Conservation (phyloP, 2,113 vertebrate genomes). For the Petrocephalus zakoni region DNA sequence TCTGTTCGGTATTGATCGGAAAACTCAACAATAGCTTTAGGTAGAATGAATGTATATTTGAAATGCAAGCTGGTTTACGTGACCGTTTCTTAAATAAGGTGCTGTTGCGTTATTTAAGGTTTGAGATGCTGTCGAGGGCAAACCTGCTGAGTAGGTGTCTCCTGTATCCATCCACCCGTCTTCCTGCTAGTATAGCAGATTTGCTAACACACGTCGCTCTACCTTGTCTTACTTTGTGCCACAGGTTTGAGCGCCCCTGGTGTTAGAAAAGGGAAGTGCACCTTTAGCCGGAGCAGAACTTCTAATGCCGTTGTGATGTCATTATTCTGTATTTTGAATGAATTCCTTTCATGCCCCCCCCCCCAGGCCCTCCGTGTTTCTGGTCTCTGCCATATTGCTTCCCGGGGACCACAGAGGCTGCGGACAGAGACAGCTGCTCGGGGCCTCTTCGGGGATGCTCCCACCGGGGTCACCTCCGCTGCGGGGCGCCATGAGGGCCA, state of each 20-base stretch:
- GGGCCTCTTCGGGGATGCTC: conserved; percentile 54
- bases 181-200: neutral
- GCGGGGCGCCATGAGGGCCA: conserved; percentile 82
- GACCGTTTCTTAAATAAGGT: neutral
- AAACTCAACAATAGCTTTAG: neutral
- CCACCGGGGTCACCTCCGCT: conserved; percentile 58
- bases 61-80: neutral
- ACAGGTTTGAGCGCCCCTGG: neutral
- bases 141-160: neutral
- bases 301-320: neutral
- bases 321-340: neutral
- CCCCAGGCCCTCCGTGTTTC: neutral
- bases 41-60: neutral
- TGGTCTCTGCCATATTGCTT: conserved; percentile 50
- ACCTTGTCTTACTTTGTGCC: neutral
- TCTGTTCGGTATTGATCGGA: neutral
- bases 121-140: neutral
- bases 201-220: neutral
- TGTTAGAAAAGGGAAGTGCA: neutral
- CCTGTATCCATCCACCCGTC: neutral
- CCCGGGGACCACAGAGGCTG: conserved; percentile 53
- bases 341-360: neutral
- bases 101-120: neutral
- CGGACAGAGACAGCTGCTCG: conserved; percentile 38
- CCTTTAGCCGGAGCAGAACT: neutral